Base-by-base conservation (phyloP, 2,113 vertebrate genomes). In the Collichthys lucidus region DNA sequence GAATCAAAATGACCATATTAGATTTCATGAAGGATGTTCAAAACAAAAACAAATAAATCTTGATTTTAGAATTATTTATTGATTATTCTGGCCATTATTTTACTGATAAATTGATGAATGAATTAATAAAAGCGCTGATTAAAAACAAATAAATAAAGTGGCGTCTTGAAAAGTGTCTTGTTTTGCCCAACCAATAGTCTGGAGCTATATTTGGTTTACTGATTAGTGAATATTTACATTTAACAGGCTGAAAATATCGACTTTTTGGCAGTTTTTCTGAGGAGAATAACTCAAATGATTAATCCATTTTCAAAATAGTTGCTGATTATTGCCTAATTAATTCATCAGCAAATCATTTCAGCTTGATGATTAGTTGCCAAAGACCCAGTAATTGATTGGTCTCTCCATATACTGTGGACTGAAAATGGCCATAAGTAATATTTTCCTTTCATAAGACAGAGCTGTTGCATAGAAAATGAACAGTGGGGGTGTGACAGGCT, bases 401-500 rank as follows among this genome's bases (percentile, higher is more conserved):
- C 7, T 65, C 20, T 42, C 3, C 5, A 9, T 26, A 49, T 26
- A 46, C 42, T 42, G 17, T 3, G 19, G 50, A 47, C 16, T 53
- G 31, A 35, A 53, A n/a, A 61, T 31, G 22, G 17, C 10, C 19
- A 61, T 55, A 9, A 16, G 6, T n/a, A 46, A 17, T 11, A 56
- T 60, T 68, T 63, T 69, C 9, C n/a, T 59, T 2, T 55, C 19
- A 24, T 42, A 14, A 47, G 6, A 24, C 19, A 2, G 16, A 80
- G 26, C 46, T 62, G n/a, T 73, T 35, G 16, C 1, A 69, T 14
- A 46, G 26, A 75, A 60, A 46, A 71, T 5, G 11, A 79, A 70
- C 46, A 59, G 42, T 47, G 35, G 26, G 26, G 22, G 40, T 57
- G 63, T 74, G 71, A 53, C 66, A 77, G 52, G 70, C 68, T 77